These are phyloP conservation scores for Atethmia centrago DNA, from an alignment of 2,888 invertebrate species.

Conservation along the genomic window DNA sequence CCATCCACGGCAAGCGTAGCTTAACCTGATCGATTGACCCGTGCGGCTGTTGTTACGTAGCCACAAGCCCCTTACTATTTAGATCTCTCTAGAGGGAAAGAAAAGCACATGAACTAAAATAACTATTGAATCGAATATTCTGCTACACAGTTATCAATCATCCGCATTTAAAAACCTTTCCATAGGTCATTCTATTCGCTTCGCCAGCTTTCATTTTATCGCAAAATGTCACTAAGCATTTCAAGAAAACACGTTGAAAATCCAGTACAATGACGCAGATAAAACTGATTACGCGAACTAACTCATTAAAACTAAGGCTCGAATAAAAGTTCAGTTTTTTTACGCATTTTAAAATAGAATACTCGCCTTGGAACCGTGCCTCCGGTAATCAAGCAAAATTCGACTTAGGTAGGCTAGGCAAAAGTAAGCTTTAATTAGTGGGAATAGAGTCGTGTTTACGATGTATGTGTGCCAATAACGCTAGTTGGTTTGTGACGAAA, in stretches of 20 bases:
- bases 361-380: conserved; percentile 29
- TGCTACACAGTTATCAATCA: neutral
- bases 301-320: conserved; percentile 59
- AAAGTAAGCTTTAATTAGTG: conserved; percentile 49
- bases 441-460: conserved; percentile 33
- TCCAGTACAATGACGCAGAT: conserved; percentile 6
- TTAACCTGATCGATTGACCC: too few species aligned
- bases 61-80: too few species aligned
- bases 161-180: conserved; percentile 11
- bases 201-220: conserved; percentile 17
- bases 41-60: too few species aligned
- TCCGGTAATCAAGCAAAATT: conserved; percentile 58
- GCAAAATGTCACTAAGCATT: conserved; percentile 40
- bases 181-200: conserved; percentile 5
- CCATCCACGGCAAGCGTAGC: too few species aligned
- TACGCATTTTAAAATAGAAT: conserved; percentile 70
- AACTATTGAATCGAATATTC: neutral
- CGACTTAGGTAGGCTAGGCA: conserved; percentile 49
- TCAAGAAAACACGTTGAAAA: neutral
- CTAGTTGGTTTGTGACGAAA: conserved; percentile 72
- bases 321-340: conserved; percentile 66
- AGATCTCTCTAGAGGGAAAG: neutral
- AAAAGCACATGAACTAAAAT: neutral
- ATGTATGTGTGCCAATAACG: conserved; percentile 56
- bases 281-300: conserved; percentile 45